These are phyloP conservation scores for Scartelaos histophorus DNA, from an alignment of 2,113 vertebrate genomes.

Conservation along the genomic window DNA sequence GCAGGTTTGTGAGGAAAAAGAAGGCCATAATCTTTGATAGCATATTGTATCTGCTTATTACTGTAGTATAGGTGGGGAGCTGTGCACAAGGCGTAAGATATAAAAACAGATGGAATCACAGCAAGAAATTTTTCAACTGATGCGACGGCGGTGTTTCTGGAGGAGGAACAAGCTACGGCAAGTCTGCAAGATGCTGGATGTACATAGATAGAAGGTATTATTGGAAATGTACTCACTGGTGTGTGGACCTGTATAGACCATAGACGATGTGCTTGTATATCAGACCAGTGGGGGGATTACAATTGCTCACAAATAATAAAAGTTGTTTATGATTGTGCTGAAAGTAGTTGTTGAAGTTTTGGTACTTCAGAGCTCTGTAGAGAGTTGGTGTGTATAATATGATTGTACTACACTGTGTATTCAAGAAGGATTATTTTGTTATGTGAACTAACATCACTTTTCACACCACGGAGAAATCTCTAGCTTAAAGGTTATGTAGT, in stretches of 20 bases:
- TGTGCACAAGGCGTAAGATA: conserved; percentile 52
- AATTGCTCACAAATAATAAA: not conserved
- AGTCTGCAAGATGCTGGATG: not conserved
- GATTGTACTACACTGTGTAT: not conserved
- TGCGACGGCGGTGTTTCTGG: not conserved
- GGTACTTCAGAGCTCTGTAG: not conserved
- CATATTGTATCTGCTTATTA: conserved; percentile 34
- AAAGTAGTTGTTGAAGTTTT: not conserved
- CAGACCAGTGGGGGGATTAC: not conserved
- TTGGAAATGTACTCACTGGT: conserved; percentile 1
- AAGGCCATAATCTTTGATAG: conserved; percentile 25
- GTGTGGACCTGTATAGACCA: not conserved
- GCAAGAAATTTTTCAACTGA: conserved; percentile 26
- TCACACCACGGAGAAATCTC: not conserved
- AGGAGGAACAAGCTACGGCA: not conserved
- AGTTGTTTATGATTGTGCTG: not conserved
- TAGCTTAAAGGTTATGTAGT: not conserved
- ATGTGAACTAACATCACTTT: not conserved
- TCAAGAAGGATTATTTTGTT: not conserved
- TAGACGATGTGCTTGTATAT: not conserved
- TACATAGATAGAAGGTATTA: not conserved
- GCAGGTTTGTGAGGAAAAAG: conserved; percentile 10
- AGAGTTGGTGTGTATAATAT: not conserved
- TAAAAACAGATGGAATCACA: conserved; percentile 29
- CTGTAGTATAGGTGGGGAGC: conserved; percentile 20